These are phyloP conservation scores for Muricea muricata DNA, from an alignment of 92 coral and sea anemone genomes.

Conservation along the genomic window DNA sequence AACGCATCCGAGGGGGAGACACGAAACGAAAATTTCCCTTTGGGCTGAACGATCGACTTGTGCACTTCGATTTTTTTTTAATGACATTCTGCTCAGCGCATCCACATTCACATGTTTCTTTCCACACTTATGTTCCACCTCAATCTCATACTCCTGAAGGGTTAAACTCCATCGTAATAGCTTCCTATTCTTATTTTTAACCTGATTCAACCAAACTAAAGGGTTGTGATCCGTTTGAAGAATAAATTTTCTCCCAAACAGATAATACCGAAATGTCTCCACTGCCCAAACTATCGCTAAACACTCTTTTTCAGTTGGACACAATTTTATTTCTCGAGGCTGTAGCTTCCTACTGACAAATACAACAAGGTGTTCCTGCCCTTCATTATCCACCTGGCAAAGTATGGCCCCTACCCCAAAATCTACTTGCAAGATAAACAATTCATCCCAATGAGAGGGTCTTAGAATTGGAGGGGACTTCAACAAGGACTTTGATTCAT, in stretches of 20 bases:
- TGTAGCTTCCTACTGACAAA: conserved; percentile 64
- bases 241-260: conserved; percentile 59
- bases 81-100: conserved; percentile 46
- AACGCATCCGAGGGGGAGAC: neutral
- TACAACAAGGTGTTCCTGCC: conserved; percentile 64
- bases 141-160: conserved; percentile 57
- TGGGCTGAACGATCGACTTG: neutral
- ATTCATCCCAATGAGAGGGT: conserved; percentile 63
- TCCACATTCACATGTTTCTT: conserved; percentile 53
- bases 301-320: conserved; percentile 60
- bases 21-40: neutral
- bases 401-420: conserved; percentile 62
- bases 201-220: conserved; percentile 54
- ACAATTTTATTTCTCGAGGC: conserved; percentile 55
- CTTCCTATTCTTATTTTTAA: conserved; percentile 53
- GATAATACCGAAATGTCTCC: conserved; percentile 42
- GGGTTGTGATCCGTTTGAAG: conserved; percentile 69
- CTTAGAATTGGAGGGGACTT: conserved; percentile 43
- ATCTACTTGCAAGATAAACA: too few species aligned
- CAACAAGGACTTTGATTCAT: conserved; percentile 31
- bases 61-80: neutral
- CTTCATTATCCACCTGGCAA: conserved; percentile 55
- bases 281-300: conserved; percentile 60
- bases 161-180: conserved; percentile 68
- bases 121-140: conserved; percentile 60